phyloP scores from a whole-genome alignment of 2,113 vertebrate species.

The Melanerpes formicivorus region DNA sequence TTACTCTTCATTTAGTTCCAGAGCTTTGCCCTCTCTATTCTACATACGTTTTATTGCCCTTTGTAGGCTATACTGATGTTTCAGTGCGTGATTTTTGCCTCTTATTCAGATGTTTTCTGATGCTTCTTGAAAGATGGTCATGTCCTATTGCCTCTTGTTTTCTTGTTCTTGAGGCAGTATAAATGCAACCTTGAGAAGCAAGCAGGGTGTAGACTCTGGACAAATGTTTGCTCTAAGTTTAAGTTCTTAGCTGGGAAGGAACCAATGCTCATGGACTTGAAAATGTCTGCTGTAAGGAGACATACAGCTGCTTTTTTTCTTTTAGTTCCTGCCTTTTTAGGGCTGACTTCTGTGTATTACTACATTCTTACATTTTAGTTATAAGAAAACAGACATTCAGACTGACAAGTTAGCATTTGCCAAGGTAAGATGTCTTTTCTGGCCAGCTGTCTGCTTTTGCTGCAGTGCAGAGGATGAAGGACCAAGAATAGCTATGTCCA shows the following conservation, averaged over 20 bases:
- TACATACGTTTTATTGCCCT: background rate
- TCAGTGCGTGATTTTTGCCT: background rate
- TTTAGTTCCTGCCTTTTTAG: background rate
- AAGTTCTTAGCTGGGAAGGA: background rate
- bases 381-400: background rate
- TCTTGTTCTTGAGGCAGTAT: background rate
- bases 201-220: background rate
- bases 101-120: background rate
- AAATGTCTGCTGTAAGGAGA: background rate
- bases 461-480: background rate
- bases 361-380: background rate
- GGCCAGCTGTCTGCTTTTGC: background rate
- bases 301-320: background rate
- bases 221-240: background rate
- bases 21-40: background rate
- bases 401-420: background rate
- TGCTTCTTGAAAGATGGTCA: background rate
- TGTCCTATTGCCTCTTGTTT: background rate
- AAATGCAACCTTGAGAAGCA: background rate
- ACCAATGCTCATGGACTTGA: background rate
- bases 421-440: background rate
- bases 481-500: accelerated
- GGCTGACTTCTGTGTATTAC: background rate
- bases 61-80: background rate
- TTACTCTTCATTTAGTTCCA: background rate